Conservation (phyloP, 1,140 invertebrate species). For the Popillia japonica region DNA sequence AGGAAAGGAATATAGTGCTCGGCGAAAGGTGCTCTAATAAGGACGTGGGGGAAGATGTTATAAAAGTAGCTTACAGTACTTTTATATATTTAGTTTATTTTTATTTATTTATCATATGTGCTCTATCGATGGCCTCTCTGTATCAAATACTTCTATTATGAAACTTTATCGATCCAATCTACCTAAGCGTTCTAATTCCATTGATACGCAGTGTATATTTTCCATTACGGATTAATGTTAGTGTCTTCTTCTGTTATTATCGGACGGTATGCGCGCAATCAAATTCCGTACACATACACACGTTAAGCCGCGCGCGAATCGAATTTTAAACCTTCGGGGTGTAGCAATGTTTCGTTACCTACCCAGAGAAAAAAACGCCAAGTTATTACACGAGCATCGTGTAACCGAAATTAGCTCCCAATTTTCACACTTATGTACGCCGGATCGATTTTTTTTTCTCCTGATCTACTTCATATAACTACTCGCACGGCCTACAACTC, state of each 20-base stretch:
- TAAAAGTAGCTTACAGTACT: too few relatives aligned
- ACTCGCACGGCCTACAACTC: background rate
- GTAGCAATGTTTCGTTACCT: constrained; percentile 9
- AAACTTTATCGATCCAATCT: too few relatives aligned
- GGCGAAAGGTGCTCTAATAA: too few relatives aligned
- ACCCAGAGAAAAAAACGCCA: constrained; percentile 8
- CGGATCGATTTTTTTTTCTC: background rate
- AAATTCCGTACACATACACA: constrained; percentile 6
- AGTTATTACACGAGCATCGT: constrained; percentile 17
- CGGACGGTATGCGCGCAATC: background rate
- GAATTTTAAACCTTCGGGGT: constrained; percentile 26
- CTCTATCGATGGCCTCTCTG: too few relatives aligned
- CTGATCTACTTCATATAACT: background rate
- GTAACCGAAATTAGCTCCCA: constrained; percentile 33
- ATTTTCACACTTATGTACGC: constrained; percentile 20
- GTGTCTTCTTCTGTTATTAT: constrained; percentile 18
- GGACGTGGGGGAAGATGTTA: too few relatives aligned
- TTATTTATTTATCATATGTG: too few relatives aligned
- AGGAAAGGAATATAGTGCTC: too few relatives aligned
- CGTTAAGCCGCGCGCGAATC: background rate
- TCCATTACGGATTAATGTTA: background rate
- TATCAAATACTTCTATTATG: too few relatives aligned
- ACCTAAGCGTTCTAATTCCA: too few relatives aligned
- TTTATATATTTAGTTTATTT: too few relatives aligned
- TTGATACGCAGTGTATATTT: background rate